These are phyloP conservation scores for Gila robusta DNA, from an alignment of 2,797 vertebrate genomes.

Conservation along the genomic window DNA sequence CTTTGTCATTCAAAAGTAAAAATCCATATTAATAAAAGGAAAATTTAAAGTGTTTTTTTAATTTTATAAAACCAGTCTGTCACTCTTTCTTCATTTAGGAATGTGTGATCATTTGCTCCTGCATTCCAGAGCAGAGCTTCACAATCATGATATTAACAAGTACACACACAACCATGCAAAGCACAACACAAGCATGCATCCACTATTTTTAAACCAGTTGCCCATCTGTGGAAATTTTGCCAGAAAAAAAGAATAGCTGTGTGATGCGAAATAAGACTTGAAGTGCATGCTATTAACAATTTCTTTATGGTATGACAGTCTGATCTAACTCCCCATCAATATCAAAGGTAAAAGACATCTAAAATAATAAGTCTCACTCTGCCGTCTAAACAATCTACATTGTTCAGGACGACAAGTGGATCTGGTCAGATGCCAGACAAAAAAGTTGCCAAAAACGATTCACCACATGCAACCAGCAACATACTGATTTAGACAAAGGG, in stretches of 20 bases:
- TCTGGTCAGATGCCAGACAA: constrained; percentile 53
- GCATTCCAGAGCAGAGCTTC: neutral
- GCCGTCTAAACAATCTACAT: constrained; percentile 20
- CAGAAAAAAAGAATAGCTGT: neutral
- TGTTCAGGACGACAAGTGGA: constrained; percentile 27
- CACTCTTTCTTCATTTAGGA: neutral
- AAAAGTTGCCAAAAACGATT: constrained; percentile 32
- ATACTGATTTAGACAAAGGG: constrained; percentile 40
- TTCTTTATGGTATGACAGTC: neutral
- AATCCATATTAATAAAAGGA: neutral
- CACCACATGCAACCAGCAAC: constrained; percentile 7
- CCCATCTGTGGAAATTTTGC: neutral
- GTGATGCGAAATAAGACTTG: neutral
- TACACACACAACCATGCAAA: neutral
- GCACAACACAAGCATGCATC: neutral
- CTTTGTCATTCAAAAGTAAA: neutral
- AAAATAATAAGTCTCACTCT: neutral
- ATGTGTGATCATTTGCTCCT: neutral
- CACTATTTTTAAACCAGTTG: neutral
- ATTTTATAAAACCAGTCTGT: neutral
- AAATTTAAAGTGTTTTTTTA: no score
- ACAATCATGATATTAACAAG: neutral
- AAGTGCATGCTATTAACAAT: neutral
- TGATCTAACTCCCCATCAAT: neutral
- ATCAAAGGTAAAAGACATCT: neutral